Evolutionary conservation across 2,113 vertebrate species (phyloP), one percentile per base, ranked within the genome.

Genomic region (Eulacestoma nigropectus): DNA sequence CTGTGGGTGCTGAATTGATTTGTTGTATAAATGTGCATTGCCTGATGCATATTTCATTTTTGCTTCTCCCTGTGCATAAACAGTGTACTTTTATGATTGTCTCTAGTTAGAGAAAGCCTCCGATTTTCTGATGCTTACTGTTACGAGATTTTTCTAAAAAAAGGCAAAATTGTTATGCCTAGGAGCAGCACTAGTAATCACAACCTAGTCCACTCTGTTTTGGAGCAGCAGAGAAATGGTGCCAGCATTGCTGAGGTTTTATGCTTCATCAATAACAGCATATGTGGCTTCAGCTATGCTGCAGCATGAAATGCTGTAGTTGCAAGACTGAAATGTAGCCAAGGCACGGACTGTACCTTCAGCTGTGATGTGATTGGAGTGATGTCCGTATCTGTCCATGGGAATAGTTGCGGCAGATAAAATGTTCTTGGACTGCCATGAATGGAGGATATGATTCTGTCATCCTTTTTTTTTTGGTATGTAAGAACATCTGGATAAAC

Each of bases 171-270:
- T 73, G 46, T 47, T 87, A 41, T 68, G 64, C n/a, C 46, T 73
- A 7, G 32, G 41, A 88, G 57, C 85, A 92, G 26, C 16, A 65
- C 12, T 29, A 78, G 15, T 50, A 70, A 64, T 60, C 39, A 47
- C 27, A 52, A 6, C 75, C 27, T 75, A 78, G 56, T 87, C 49
- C 41, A 27, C 22, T 25, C n/a, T 55, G 21, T 49, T 95, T 82
- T 84, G 60, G 88, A 91, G 57, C 64, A 88, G 59, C 67, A 60
- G 59, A 74, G 64, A n/a, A 90, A 63, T 55, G 52, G 42, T 93
- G 73, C 80, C 93, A 87, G 67, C 42, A 50, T 16, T 7, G 37
- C 60, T 94, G 81, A 73, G n/a, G 50, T 91, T 94, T 94, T 93
- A 57, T 83, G 62, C 20, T 89, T 78, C 6, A 8, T 87, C 5